Conservation (phyloP, 1,140 invertebrate genomes). For the Drosophila sp. region DNA sequence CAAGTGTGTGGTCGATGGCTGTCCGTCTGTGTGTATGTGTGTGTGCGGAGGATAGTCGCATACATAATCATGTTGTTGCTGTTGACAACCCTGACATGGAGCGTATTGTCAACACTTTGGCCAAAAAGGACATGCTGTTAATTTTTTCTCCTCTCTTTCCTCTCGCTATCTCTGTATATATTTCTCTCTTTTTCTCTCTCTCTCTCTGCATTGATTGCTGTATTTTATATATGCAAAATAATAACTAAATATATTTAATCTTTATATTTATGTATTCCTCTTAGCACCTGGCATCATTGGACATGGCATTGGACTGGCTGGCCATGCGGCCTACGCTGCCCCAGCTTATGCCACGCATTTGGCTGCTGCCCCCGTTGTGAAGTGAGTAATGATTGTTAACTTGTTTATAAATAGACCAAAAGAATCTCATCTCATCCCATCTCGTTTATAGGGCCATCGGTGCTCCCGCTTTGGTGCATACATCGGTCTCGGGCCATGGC, state of each 20-base stretch:
- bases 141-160: slow-evolving; percentile 12
- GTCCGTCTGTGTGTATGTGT: neutral
- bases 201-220: slow-evolving; percentile 5
- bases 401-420: slow-evolving; percentile 50
- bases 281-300: slow-evolving; percentile 68
- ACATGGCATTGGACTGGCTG: slow-evolving; percentile 70
- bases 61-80: slow-evolving; percentile 26
- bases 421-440: slow-evolving; percentile 10
- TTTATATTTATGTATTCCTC: neutral
- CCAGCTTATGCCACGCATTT: slow-evolving; percentile 71
- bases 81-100: slow-evolving; percentile 42
- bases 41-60: neutral
- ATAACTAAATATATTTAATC: neutral
- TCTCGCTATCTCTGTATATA: neutral
- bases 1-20: slow-evolving; percentile 13
- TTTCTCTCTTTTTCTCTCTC: slow-evolving; percentile 6
- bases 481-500: slow-evolving; percentile 83
- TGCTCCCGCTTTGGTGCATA: slow-evolving; percentile 80
- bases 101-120: slow-evolving; percentile 32
- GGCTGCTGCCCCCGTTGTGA: slow-evolving; percentile 68
- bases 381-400: slow-evolving; percentile 61
- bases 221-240: slow-evolving; percentile 32
- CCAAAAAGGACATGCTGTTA: slow-evolving; percentile 33
- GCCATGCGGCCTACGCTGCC: slow-evolving; percentile 63
- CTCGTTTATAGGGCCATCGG: slow-evolving; percentile 63